Evolutionary conservation across 2,888 invertebrate genomes (phyloP).

Genomic region (Minunthozetes semirufus): DNA sequence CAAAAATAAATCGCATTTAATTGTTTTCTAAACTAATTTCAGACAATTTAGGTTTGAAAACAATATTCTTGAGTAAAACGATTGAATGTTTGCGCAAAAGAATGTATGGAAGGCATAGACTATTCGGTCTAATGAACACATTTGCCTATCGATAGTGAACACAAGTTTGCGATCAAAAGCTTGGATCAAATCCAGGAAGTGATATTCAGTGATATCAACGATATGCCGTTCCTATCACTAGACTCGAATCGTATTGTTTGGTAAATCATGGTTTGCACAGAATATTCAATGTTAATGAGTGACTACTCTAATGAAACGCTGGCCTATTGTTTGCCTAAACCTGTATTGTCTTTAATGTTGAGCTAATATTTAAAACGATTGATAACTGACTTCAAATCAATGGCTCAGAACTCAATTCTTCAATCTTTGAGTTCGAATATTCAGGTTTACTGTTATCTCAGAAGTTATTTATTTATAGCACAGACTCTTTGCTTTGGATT

Average conservation of each 20-base stretch:
- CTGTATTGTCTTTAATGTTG: background rate
- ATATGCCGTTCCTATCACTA: background rate
- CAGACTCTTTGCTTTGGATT: background rate
- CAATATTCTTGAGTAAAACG: background rate
- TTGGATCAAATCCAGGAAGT: constrained; percentile 19
- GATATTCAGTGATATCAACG: background rate
- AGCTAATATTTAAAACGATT: background rate
- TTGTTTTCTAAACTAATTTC: too few species aligned
- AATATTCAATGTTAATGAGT: constrained; percentile 7
- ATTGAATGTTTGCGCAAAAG: background rate
- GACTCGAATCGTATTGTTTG: constrained; percentile 14
- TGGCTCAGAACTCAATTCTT: background rate
- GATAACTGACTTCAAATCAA: background rate
- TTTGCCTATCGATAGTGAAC: constrained; percentile 16
- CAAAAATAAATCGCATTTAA: too few species aligned
- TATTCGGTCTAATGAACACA: background rate
- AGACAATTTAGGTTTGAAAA: background rate
- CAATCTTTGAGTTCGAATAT: background rate
- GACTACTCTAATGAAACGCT: constrained; percentile 18
- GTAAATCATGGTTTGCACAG: background rate
- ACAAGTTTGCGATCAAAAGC: background rate
- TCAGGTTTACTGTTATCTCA: background rate
- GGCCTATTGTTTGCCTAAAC: constrained; percentile 6
- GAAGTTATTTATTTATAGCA: background rate
- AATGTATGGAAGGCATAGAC: background rate